Conservation (phyloP, 2,888 invertebrate genomes). For the Agapetus fuscipes region DNA sequence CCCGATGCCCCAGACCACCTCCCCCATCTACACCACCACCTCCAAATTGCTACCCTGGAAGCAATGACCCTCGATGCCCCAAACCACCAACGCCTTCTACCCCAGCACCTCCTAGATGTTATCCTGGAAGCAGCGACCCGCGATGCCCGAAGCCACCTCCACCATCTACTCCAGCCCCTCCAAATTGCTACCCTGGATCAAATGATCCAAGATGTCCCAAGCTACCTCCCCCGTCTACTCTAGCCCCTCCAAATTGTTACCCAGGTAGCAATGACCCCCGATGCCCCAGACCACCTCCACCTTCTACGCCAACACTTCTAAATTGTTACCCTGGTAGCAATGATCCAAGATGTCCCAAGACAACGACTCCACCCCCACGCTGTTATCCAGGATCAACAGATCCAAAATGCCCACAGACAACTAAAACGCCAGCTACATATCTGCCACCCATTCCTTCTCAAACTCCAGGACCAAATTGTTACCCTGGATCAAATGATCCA, state of each 20-base stretch:
- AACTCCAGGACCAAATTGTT: no score
- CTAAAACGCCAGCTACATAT: conserved; percentile 19
- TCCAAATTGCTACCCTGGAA: conserved; percentile 26
- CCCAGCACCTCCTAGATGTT: conserved; percentile 23
- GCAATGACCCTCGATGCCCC: conserved; percentile 27
- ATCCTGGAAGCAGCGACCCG: conserved; percentile 25
- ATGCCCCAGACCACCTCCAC: conserved; percentile 24
- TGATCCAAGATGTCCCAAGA: conserved; percentile 23
- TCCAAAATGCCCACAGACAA: conserved; percentile 16
- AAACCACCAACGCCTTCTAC: conserved; percentile 23
- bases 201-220: conserved; percentile 23
- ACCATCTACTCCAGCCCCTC: conserved; percentile 23
- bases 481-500: conserved; percentile 22
- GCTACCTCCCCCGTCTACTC: no score
- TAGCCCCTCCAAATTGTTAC: conserved; percentile 18
- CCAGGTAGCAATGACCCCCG: conserved; percentile 26
- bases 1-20: conserved; percentile 25
- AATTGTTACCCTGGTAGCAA: conserved; percentile 22
- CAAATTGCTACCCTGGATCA: conserved; percentile 28
- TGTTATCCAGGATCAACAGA: conserved; percentile 24
- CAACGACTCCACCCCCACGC: conserved; percentile 13
- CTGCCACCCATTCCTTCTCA: no score
- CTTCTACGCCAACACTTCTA: conserved; percentile 17
- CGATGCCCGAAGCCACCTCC: conserved; percentile 23
- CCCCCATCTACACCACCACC: conserved; percentile 19